Evolutionary conservation across 1,140 invertebrate species (phyloP).

Genomic region (Hirudo medicinalis): DNA sequence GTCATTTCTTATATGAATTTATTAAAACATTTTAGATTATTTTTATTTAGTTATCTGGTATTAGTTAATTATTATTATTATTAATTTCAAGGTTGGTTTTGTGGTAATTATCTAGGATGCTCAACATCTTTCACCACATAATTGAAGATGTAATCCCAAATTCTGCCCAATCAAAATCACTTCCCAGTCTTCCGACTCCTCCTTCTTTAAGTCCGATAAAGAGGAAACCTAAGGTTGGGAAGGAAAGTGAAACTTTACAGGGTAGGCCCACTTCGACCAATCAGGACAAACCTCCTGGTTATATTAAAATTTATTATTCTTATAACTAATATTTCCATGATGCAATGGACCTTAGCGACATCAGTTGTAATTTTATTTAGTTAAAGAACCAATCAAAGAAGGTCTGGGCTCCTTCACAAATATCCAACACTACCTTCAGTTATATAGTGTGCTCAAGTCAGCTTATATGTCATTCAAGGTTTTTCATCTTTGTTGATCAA

Average conservation of each 20-base stretch:
- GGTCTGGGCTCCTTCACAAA: conserved; percentile 52
- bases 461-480: conserved; percentile 64
- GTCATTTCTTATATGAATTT: neutral
- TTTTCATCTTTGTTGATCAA: too few relatives aligned
- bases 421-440: conserved; percentile 59
- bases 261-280: conserved; percentile 16
- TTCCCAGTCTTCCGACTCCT: conserved; percentile 31
- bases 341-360: too few relatives aligned
- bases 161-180: conserved; percentile 33
- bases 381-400: conserved; percentile 20
- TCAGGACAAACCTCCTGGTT: too few relatives aligned
- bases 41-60: neutral
- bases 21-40: neutral
- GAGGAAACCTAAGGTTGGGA: conserved; percentile 37
- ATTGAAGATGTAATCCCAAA: conserved; percentile 55
- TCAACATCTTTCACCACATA: conserved; percentile 35
- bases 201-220: conserved; percentile 43
- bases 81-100: neutral
- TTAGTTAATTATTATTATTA: conserved; percentile 2
- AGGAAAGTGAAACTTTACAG: conserved; percentile 22
- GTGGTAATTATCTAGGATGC: neutral
- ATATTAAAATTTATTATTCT: too few relatives aligned
- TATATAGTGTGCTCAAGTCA: conserved; percentile 59
- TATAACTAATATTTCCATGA: too few relatives aligned
- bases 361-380: too few relatives aligned